Evolutionary conservation across 2,113 vertebrate species (phyloP), one percentile per base, ranked within the genome.

Genomic region (Pimephales promelas): DNA sequence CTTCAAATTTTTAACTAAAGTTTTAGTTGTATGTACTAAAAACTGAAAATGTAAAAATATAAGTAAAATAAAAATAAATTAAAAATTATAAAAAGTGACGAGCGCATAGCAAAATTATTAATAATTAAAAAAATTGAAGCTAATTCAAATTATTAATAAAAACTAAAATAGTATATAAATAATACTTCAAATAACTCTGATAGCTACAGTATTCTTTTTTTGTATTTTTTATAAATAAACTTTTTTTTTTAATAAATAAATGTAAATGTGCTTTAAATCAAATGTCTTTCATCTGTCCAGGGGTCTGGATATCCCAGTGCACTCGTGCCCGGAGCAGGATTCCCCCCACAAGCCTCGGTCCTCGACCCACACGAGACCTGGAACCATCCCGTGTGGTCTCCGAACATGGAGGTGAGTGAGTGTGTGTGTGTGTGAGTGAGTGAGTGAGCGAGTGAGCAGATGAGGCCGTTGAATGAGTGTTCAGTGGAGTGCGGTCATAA

Each of bases 341-440:
- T 96, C 87, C 95, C 96, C 4, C 91, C 96, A 26, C 95, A 95
- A 83, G 93, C 95, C 7, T 90, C 95, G 47, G 93, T 96, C 71
- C 85, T 96, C 89, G 96, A 97, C 88, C 94, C 95, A 2, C 62
- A 94, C 20, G 98, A 99, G 73, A 92, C 96, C 18, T 99, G 98
- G 98, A 97, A 95, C 88, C 97, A 96, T 78, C 82, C 95, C 0
- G 89, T 96, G 90, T 99, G 98, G 97, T 96, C 91, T 82, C 93
- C 96, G 2, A 95, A 86, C 72, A 22, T 96, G 92, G 98, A 99
- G 96, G 98, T 98, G 91, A 85, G 28, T 0, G 10, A 10, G 31
- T 2, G 36, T 2, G 8, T 40, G 36, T 9, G 36, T n/a, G n/a
- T n/a, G 28, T 36, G 34, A 36, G 34, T 36, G 34, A 5, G 34